Evolutionary conservation across 2,113 vertebrate species (phyloP), one percentile per base, ranked within the genome.

Genomic region (Argyrosomus japonicus): DNA sequence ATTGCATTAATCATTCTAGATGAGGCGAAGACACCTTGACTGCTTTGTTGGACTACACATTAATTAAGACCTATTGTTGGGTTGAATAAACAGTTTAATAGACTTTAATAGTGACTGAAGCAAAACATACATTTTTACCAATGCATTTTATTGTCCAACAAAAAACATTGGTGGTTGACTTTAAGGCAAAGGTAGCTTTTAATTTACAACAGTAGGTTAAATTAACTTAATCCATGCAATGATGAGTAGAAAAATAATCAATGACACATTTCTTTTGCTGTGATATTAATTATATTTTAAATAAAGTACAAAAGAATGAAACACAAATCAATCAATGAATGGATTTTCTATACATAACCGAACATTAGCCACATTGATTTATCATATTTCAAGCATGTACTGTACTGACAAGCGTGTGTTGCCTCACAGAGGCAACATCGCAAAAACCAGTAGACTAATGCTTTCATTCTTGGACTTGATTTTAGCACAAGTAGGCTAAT

Each of bases 121-220:
- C 74, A 88, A 79, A 77, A 58, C 75, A 71, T 78, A 65, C 19
- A 54, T 65, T 70, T 87, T 73, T 69, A 87, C 75, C 77, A 91
- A 79, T 90, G 84, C 79, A 53, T 89, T 93, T 94, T 94, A 94
- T 92, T 94, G 77, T 91, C 87, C 86, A 92, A 91, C 71, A 89
- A 82, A 82, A 83, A 83, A 78, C 70, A 78, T 86, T 72, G 77
- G 77, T 83, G 67, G 58, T 85, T 85, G 69, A 71, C 68, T 91
- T 81, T 86, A 90, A 77, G 79, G 69, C 87, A 88, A 87, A 81
- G 29, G 36, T 68, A 90, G 56, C 68, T 83, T 81, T 81, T 45
- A 57, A 80, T 92, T 83, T 91, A 93, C 86, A 92, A 84, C 85
- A 89, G 47, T 43, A 62, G 63, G 62, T 68, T 17, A 57, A 80